Evolutionary conservation across 2,113 vertebrate genomes (phyloP).

Genomic region (Pterocles orientalis): DNA sequence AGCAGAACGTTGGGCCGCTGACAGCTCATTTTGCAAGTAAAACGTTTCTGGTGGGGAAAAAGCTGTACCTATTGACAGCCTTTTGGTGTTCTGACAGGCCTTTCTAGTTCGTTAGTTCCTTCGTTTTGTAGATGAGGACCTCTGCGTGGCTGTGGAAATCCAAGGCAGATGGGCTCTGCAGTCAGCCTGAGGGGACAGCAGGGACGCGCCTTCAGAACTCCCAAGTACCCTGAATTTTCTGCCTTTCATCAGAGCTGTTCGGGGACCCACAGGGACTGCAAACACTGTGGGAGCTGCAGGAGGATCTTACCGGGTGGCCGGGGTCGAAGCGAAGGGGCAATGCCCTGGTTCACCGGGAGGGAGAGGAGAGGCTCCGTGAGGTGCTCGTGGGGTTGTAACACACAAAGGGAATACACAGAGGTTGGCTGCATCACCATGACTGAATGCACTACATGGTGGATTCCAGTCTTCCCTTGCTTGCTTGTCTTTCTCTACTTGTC

Average conservation of each 20-base stretch:
- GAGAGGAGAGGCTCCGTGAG: neutral
- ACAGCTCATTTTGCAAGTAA: conserved; percentile 38
- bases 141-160: conserved; percentile 26
- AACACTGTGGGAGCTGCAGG: neutral
- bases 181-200: conserved; percentile 73
- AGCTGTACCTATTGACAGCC: conserved; percentile 35
- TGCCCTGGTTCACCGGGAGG: neutral
- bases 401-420: too few relatives aligned
- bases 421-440: accelerated
- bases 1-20: neutral
- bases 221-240: neutral
- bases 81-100: conserved; percentile 62
- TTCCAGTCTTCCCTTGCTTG: neutral
- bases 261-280: neutral
- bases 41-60: conserved; percentile 40
- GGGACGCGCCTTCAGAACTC: conserved; percentile 41
- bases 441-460: accelerated
- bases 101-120: conserved; percentile 32
- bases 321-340: neutral
- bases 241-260: conserved; percentile 42
- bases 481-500: accelerated
- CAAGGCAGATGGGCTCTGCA: conserved; percentile 72
- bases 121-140: conserved; percentile 49
- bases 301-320: neutral
- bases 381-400: too few relatives aligned